These are phyloP conservation scores for Anas georgica DNA, from an alignment of 2,797 vertebrate species.

Conservation along the genomic window DNA sequence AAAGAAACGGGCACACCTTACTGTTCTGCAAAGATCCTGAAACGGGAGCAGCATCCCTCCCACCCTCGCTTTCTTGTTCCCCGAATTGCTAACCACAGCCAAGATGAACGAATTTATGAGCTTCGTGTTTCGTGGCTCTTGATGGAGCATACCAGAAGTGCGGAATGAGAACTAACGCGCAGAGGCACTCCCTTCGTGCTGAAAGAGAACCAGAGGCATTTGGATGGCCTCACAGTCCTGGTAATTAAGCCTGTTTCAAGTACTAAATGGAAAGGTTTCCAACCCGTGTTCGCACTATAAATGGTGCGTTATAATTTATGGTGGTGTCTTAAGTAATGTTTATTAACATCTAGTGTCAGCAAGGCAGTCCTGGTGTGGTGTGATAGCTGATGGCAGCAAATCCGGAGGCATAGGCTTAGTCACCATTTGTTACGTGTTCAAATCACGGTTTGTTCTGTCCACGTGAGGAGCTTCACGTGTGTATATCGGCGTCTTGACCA, in stretches of 20 bases:
- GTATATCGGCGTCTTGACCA: not conserved
- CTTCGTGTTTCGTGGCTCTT: not conserved
- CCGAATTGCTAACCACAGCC: not conserved
- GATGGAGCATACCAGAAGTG: not conserved
- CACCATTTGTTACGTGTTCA: not conserved
- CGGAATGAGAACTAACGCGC: fast-evolving
- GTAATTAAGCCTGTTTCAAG: not conserved
- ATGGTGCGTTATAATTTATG: not conserved
- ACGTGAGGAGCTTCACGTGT: not conserved
- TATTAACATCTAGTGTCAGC: not conserved
- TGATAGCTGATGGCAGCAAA: not conserved
- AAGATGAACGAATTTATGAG: not conserved
- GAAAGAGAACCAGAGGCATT: not conserved
- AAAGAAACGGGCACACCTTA: not conserved
- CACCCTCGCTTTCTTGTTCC: not conserved
- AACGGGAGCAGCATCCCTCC: not conserved
- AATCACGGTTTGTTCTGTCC: not conserved
- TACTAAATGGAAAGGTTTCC: not conserved
- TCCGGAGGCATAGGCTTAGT: not conserved
- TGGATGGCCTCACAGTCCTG: not conserved
- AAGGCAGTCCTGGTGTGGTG: not conserved
- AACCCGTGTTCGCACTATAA: not conserved
- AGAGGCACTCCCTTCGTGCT: not conserved
- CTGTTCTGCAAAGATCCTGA: not conserved
- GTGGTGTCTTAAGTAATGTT: not conserved